Evolutionary conservation across 2,888 invertebrate genomes (phyloP), one percentile per base, ranked within the genome.

Genomic region (Cryptocephalus moraei): DNA sequence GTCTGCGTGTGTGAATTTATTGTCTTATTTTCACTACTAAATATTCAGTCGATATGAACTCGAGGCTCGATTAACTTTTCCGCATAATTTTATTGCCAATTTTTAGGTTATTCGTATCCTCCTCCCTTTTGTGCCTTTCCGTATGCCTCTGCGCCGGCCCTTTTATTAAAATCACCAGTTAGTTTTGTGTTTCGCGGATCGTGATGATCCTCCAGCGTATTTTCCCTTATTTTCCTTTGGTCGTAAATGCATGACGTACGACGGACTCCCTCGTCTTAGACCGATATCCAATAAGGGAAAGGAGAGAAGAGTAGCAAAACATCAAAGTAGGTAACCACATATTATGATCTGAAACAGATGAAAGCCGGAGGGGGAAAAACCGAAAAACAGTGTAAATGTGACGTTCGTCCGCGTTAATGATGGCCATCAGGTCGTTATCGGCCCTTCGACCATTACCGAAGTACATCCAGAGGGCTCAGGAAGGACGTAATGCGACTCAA

Each of bases 1-100:
- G 61, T 60, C 62, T 59, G 58, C 59, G 56, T 54, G 58, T 52
- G 60, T 54, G 64, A 66, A 68, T 68, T 68, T 68, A 68, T 68
- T 60, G 67, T 65, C 68, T 65, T 65, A 64, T 65, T 65, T 66
- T 62, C 63, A 63, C 62, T 56, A 60, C 63, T 63, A 64, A 65
- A 66, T 66, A 65, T 67, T 67, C 67, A 61, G 61, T 62, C 63
- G 62, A 64, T 64, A 63, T 65, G 61, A 63, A 63, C 59, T 59
- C 55, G 58, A 56, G 55, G 57, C 62, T 55, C 63, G 61, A 63
- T 64, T 64, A 65, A 63, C 58, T 62, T 61, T 63, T 62, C 61
- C 55, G 65, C 62, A 66, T 65, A 67, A 67, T 67, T 66, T 67
- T 66, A 67, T 66, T 63, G 64, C 59, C 66, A 62, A 66, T 66